These are phyloP conservation scores for Nasonia giraulti DNA, from an alignment of 1,140 invertebrate species.

Conservation along the genomic window DNA sequence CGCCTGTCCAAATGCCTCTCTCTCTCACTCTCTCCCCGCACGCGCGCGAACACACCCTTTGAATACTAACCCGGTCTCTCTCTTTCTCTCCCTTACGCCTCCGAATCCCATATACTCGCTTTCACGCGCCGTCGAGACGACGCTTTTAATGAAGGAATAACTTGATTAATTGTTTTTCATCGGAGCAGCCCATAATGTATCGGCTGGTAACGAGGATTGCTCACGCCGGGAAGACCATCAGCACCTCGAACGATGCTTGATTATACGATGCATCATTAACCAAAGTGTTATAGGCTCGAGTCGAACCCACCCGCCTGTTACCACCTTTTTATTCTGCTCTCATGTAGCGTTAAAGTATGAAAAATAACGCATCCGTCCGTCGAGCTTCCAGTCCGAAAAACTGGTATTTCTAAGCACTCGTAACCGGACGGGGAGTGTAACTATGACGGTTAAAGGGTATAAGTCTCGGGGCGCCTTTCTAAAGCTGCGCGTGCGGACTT, in stretches of 20 bases:
- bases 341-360: neutral
- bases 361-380: neutral
- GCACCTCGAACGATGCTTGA: constrained; percentile 19
- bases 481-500: constrained; percentile 10
- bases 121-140: neutral
- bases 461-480: neutral
- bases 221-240: neutral
- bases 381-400: neutral
- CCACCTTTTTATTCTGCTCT: neutral
- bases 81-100: neutral
- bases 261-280: constrained; percentile 1
- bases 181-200: constrained; percentile 5
- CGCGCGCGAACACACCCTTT: neutral
- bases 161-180: constrained; percentile 54
- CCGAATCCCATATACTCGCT: neutral
- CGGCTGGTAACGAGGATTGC: constrained; percentile 32
- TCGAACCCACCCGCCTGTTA: neutral
- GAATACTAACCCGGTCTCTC: constrained; percentile 27
- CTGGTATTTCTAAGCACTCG: constrained; percentile 11
- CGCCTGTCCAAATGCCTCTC: constrained; percentile 30
- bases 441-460: neutral
- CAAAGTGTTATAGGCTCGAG: too few relatives aligned
- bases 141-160: constrained; percentile 54
- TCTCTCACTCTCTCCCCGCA: too few relatives aligned
- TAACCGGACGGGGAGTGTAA: neutral